phyloP scores from a whole-genome alignment of 1,140 invertebrate species.

The Diachasmimorpha longicaudata region DNA sequence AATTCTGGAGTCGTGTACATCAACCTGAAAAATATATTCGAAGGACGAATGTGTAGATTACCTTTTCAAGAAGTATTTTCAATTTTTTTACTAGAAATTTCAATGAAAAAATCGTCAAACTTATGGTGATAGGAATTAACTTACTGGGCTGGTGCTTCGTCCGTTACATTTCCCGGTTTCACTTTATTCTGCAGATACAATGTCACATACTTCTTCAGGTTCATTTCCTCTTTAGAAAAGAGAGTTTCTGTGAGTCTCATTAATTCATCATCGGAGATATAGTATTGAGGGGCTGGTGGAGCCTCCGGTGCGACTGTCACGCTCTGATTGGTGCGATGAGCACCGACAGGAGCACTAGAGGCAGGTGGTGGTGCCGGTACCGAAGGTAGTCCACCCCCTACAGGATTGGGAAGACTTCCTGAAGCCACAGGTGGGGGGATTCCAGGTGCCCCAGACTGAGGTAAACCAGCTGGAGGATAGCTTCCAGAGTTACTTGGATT shows the following conservation, averaged over 20 bases:
- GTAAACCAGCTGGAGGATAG: not conserved
- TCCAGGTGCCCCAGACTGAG: not conserved
- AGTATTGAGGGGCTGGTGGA: constrained; percentile 7
- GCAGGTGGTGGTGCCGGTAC: not conserved
- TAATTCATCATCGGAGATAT: constrained; percentile 47
- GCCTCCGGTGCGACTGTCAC: not conserved
- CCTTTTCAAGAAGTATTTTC: not conserved
- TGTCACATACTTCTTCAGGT: constrained; percentile 44
- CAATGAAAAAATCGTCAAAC: no score
- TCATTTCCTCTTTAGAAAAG: constrained; percentile 47
- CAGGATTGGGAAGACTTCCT: not conserved
- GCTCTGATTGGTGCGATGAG: not conserved
- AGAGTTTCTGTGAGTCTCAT: constrained; percentile 51
- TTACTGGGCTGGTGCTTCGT: constrained; percentile 44
- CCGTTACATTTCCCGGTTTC: constrained; percentile 40
- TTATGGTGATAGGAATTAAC: not conserved
- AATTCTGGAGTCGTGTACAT: constrained; percentile 38
- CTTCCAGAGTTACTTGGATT: not conserved
- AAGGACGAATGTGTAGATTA: not conserved
- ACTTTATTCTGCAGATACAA: constrained; percentile 52
- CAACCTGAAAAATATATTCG: constrained; percentile 47
- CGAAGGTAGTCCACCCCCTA: not conserved
- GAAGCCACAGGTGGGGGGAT: not conserved
- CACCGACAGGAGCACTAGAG: not conserved
- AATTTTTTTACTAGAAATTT: no score